Evolutionary conservation across 2,888 invertebrate genomes (phyloP).

Genomic region (Uloborus plumipes): DNA sequence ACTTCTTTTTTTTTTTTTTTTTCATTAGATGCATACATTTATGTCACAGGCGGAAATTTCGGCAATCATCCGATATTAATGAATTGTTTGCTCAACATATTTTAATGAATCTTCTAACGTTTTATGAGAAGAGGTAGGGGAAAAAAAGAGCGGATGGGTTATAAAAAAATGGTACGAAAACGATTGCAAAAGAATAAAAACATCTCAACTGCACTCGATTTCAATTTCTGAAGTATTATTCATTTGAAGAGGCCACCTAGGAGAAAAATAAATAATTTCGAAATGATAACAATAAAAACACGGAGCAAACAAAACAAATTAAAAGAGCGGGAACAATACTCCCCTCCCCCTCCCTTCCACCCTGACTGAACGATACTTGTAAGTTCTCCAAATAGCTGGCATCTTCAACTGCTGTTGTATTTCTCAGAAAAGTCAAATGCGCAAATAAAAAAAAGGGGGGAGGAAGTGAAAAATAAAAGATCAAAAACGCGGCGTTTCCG

Average conservation of each 20-base stretch:
- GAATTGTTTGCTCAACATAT: slow-evolving; percentile 44
- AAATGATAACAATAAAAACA: slow-evolving; percentile 10
- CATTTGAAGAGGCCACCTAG: slow-evolving; percentile 47
- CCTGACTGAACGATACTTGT: slow-evolving; percentile 8
- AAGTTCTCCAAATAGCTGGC: slow-evolving; percentile 44
- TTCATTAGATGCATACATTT: no score
- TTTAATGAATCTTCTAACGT: slow-evolving; percentile 33
- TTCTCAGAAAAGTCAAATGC: slow-evolving; percentile 59
- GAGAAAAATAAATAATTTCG: slow-evolving; percentile 55
- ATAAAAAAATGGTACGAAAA: slow-evolving; percentile 17
- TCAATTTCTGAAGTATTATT: slow-evolving; percentile 49
- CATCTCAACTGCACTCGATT: slow-evolving; percentile 53
- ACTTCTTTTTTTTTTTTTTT: no score
- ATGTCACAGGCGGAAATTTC: neutral
- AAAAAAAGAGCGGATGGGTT: neutral
- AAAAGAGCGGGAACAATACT: slow-evolving; percentile 43
- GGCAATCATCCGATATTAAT: slow-evolving; percentile 29
- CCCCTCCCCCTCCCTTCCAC: slow-evolving; percentile 1
- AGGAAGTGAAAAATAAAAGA: slow-evolving; percentile 31
- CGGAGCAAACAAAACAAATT: slow-evolving; percentile 47
- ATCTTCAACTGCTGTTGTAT: slow-evolving; percentile 56
- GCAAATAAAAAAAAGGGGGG: slow-evolving; percentile 35
- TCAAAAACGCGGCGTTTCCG: slow-evolving; percentile 44
- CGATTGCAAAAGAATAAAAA: slow-evolving; percentile 31
- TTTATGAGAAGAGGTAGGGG: neutral